phyloP scores from a whole-genome alignment of 2,888 invertebrate genomes.

The Eledona agricola region DNA sequence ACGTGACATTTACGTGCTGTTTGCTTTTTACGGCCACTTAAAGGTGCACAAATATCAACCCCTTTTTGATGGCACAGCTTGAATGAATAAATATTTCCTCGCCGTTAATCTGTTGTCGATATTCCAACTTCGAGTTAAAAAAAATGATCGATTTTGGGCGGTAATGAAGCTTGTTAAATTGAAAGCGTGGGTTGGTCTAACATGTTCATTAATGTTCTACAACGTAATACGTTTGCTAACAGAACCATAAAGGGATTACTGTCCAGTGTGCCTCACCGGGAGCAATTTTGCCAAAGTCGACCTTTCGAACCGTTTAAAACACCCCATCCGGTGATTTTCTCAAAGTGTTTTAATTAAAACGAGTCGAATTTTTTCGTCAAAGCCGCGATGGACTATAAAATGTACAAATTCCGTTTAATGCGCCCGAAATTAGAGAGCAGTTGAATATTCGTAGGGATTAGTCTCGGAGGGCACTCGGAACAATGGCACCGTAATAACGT shows the following conservation, averaged over 20 bases:
- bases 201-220: slow-evolving; percentile 29
- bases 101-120: too few species aligned
- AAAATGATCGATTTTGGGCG: slow-evolving; percentile 10
- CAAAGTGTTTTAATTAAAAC: slow-evolving; percentile 15
- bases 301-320: slow-evolving; percentile 18
- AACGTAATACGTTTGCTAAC: slow-evolving; percentile 26
- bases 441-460: slow-evolving; percentile 21
- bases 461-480: slow-evolving; percentile 19
- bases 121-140: too few species aligned
- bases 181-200: slow-evolving; percentile 13
- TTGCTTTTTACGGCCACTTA: neutral
- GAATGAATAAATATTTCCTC: too few species aligned
- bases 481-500: slow-evolving; percentile 25
- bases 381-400: slow-evolving; percentile 12
- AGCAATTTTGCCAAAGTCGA: slow-evolving; percentile 18
- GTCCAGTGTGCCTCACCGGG: slow-evolving; percentile 18
- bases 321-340: slow-evolving; percentile 19
- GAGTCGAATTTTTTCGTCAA: neutral
- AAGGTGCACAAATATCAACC: neutral
- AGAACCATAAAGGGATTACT: slow-evolving; percentile 29
- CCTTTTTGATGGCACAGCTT: neutral
- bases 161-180: slow-evolving; percentile 9
- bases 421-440: slow-evolving; percentile 20
- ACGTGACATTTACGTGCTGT: neutral
- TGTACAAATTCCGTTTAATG: slow-evolving; percentile 18